A percentile compares a stretch with the other conserved stretches of the same genome.
Evolutionary conservation across 2,888 invertebrate species (phyloP).

Genomic region (Peribatodes rhomboidaria): DNA sequence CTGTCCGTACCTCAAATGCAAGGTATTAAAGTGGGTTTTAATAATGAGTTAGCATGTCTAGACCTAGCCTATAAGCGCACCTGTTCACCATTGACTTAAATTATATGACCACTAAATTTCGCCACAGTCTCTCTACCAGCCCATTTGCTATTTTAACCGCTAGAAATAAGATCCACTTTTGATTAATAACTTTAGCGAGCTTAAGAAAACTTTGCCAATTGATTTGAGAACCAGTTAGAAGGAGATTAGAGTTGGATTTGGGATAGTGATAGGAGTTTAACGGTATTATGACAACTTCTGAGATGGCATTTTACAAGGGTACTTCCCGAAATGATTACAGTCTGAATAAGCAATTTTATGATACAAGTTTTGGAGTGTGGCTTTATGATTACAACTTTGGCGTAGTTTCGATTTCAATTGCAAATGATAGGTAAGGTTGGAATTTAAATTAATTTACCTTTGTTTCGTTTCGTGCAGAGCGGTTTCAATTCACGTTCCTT

Average conservation of each 20-base stretch:
- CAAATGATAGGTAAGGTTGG: slow-evolving; percentile 8
- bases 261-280: slow-evolving; percentile 12
- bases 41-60: slow-evolving; percentile 80
- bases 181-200: not conserved
- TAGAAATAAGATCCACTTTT: slow-evolving; percentile 8
- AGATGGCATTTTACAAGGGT: slow-evolving; percentile 21
- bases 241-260: not conserved
- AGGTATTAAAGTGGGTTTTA: slow-evolving; percentile 68
- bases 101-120: slow-evolving; percentile 38
- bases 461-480: not conserved
- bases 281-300: slow-evolving; percentile 13
- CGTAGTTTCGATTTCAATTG: slow-evolving; percentile 23
- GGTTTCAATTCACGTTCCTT: not conserved
- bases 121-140: slow-evolving; percentile 7
- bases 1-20: slow-evolving; percentile 52
- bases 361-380: slow-evolving; percentile 21
- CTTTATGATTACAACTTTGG: slow-evolving; percentile 18
- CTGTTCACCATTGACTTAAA: slow-evolving; percentile 42
- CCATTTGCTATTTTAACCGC: not conserved
- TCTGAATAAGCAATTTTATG: slow-evolving; percentile 38
- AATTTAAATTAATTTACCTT: slow-evolving; percentile 8
- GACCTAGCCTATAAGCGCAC: slow-evolving; percentile 56
- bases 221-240: slow-evolving; percentile 1
- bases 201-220: slow-evolving; percentile 1
- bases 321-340: slow-evolving; percentile 23